Conservation (phyloP, 2,797 vertebrate genomes). For the Hippoglossus hippoglossus region DNA sequence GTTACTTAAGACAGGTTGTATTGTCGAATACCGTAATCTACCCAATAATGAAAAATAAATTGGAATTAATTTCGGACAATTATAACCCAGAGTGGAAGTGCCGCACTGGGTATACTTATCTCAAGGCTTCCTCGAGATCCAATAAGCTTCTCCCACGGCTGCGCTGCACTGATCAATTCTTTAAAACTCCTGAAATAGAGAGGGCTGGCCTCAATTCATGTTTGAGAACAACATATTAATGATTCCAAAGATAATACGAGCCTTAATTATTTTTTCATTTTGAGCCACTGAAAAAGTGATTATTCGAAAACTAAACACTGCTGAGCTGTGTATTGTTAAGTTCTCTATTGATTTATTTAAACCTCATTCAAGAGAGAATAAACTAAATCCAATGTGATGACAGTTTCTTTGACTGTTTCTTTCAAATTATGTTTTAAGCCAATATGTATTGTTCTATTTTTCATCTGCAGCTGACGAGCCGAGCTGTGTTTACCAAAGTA, state of each 20-base stretch:
- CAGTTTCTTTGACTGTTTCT: conserved; percentile 16
- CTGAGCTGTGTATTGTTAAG: conserved; percentile 34
- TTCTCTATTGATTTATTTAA: conserved; percentile 52
- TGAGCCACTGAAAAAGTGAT: conserved; percentile 42
- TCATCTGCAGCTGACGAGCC: conserved; percentile 17
- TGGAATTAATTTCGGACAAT: conserved; percentile 37
- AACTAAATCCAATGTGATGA: conserved; percentile 30
- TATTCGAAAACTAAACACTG: conserved; percentile 42
- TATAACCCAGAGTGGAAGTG: conserved; percentile 32
- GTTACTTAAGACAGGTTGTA: conserved; percentile 19
- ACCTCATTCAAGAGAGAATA: conserved; percentile 40
- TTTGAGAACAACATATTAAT: conserved; percentile 53
- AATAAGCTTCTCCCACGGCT: conserved; percentile 49
- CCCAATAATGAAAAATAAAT: conserved; percentile 18
- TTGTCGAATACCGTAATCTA: conserved; percentile 12
- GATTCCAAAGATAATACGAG: conserved; percentile 52
- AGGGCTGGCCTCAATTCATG: conserved; percentile 51
- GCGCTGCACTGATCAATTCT: conserved; percentile 45
- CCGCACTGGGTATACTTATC: conserved; percentile 51
- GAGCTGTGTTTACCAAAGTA: conserved; percentile 25
- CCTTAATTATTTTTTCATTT: conserved; percentile 54
- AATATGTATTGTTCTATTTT: conserved; percentile 25
- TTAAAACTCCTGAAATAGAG: conserved; percentile 51
- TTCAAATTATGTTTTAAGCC: conserved; percentile 39
- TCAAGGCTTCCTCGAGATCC: conserved; percentile 41